Evolutionary conservation across 2,113 vertebrate genomes (phyloP).

Genomic region (Aegithalos caudatus): DNA sequence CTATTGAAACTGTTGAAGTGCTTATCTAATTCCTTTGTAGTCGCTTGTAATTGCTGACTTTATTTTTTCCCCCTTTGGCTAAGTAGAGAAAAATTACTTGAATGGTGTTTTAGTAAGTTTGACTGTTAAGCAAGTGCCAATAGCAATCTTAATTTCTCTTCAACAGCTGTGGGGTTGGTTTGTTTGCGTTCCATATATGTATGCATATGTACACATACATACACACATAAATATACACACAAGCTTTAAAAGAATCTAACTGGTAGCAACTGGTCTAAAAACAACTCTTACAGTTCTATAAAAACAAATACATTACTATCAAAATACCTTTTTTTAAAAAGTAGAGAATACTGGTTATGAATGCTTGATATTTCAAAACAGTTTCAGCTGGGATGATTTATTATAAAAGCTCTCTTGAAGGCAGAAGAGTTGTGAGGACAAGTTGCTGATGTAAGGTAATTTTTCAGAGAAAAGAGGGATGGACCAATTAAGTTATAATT

Average conservation of each 20-base stretch:
- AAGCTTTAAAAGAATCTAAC: not conserved
- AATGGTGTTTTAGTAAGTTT: slow-evolving; percentile 58
- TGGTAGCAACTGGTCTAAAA: not conserved
- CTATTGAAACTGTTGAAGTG: not conserved
- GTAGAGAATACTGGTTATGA: not conserved
- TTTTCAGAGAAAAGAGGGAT: not conserved
- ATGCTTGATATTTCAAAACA: not conserved
- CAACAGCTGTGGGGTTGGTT: not conserved
- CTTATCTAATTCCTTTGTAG: slow-evolving; percentile 55
- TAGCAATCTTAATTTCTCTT: slow-evolving; percentile 4
- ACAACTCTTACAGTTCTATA: not conserved
- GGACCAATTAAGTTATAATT: not conserved
- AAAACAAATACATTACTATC: not conserved
- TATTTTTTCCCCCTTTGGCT: not conserved
- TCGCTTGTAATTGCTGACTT: not conserved
- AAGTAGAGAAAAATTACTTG: slow-evolving; percentile 53
- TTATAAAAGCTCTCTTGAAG: not conserved
- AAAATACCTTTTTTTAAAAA: not conserved
- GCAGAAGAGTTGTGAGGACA: not conserved
- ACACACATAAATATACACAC: accelerated
- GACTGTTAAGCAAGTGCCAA: slow-evolving; percentile 19
- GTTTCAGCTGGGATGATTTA: not conserved
- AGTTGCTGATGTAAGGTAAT: not conserved
- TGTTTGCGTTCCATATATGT: not conserved
- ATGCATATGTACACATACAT: accelerated